Percentiles rank a stretch among this genome's conserved stretches.
These are phyloP conservation scores for Celastrina argiolus DNA, from an alignment of 2,888 invertebrate genomes.

Conservation along the genomic window DNA sequence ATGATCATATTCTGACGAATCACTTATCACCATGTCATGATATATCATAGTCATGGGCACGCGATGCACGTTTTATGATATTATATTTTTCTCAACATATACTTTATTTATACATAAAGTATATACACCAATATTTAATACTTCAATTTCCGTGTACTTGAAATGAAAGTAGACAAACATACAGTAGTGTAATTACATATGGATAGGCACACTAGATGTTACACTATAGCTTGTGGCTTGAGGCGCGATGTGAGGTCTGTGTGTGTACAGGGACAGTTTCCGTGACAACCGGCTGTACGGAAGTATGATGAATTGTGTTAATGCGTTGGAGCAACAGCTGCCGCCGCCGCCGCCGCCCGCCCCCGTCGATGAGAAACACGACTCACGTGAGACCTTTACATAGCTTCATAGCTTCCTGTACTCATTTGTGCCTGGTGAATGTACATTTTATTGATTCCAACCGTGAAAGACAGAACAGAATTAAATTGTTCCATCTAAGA, in stretches of 20 bases:
- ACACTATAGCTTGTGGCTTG: constrained; percentile 9
- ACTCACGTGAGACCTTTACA: constrained; percentile 57
- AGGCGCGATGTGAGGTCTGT: constrained; percentile 29
- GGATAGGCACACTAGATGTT: constrained; percentile 8
- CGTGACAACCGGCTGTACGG: constrained; percentile 94
- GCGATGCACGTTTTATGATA: constrained; percentile 47
- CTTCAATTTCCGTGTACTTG: neutral
- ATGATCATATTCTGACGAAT: constrained; percentile 31
- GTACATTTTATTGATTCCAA: neutral
- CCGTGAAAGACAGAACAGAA: no score
- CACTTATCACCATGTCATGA: constrained; percentile 32
- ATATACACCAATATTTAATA: neutral
- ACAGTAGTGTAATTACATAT: neutral
- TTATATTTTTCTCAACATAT: neutral
- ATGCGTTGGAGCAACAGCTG: constrained; percentile 93
- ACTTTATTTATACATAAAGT: no score
- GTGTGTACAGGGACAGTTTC: constrained; percentile 86
- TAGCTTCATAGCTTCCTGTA: constrained; percentile 24
- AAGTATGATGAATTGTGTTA: constrained; percentile 97
- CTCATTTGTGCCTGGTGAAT: constrained; percentile 18
- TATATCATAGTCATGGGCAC: constrained; percentile 53
- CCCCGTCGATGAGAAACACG: constrained; percentile 70
- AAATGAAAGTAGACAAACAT: neutral
- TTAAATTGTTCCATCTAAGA: no score
- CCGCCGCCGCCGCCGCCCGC: constrained; percentile 80